Conservation (phyloP, 2,797 vertebrate genomes). For the Melanotaenia boesemani region DNA sequence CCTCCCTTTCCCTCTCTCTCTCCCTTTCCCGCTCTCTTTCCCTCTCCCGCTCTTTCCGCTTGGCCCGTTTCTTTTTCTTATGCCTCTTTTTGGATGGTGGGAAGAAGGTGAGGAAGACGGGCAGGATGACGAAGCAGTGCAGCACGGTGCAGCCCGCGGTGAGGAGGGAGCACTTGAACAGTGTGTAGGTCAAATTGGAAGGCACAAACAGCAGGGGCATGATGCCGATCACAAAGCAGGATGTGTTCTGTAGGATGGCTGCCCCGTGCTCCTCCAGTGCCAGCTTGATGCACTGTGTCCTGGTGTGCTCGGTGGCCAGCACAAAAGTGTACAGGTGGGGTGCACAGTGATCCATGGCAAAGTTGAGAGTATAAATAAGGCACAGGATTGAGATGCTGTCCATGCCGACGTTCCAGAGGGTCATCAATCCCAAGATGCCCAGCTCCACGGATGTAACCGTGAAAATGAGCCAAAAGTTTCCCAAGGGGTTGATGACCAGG, state of each 20-base stretch:
- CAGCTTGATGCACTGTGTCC: constrained; percentile 98
- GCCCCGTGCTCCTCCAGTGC: constrained; percentile 98
- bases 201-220: constrained; percentile 99
- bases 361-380: constrained; percentile 99
- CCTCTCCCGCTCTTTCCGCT: constrained; percentile 95
- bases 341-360: constrained; percentile 99
- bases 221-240: constrained; percentile 97
- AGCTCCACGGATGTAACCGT: constrained; percentile 97
- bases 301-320: constrained; percentile 96
- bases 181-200: constrained; percentile 99
- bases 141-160: constrained; percentile 95
- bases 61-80: constrained; percentile 99
- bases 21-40: constrained; percentile 89
- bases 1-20: constrained; percentile 89
- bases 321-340: constrained; percentile 99
- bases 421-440: constrained; percentile 98
- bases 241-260: constrained; percentile 97
- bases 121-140: constrained; percentile 99
- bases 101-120: constrained; percentile 99
- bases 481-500: constrained; percentile 96
- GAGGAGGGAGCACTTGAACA: constrained; percentile 99
- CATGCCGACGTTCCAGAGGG: constrained; percentile 98
- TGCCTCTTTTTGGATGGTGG: constrained; percentile 99
- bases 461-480: constrained; percentile 98
- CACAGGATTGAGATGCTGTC: constrained; percentile 99